Percentiles rank a stretch among this genome's conserved stretches.
Evolutionary conservation across 2,797 vertebrate genomes (phyloP).

Genomic region (Mormyrops attenuatus): DNA sequence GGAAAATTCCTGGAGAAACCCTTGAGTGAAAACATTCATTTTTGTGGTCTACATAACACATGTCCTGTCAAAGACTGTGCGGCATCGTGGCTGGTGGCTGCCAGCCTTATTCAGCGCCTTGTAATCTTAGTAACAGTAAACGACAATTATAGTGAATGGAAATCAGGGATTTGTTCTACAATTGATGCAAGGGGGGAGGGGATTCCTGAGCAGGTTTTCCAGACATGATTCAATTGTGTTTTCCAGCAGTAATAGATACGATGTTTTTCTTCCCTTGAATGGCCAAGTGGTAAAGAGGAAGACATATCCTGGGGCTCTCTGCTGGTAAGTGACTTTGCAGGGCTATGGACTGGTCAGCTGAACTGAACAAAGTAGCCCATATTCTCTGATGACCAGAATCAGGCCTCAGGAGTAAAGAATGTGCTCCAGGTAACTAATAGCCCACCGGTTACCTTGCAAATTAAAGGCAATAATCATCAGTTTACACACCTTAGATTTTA

Average conservation of each 20-base stretch:
- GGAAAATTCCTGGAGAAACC: background rate
- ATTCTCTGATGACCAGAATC: background rate
- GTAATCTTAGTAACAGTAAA: background rate
- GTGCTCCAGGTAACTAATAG: background rate
- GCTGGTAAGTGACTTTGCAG: background rate
- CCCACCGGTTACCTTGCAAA: background rate
- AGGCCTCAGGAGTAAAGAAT: background rate
- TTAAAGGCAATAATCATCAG: background rate
- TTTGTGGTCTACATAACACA: background rate
- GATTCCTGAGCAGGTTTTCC: background rate
- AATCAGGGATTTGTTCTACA: background rate
- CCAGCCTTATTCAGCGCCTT: background rate
- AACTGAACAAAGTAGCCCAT: background rate
- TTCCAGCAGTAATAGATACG: background rate
- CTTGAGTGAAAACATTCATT: background rate
- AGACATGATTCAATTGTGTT: background rate
- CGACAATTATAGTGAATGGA: background rate
- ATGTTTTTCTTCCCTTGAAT: background rate
- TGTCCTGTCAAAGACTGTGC: background rate
- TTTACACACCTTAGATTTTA: background rate
- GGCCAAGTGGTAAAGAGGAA: background rate
- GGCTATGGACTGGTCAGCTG: background rate
- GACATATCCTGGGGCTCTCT: background rate
- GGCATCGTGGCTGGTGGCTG: background rate
- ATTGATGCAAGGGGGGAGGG: background rate